A percentile compares a stretch with the other conserved stretches of the same genome.
These are phyloP conservation scores for Apodemia duryi DNA, from an alignment of 2,888 invertebrate genomes.

Conservation along the genomic window DNA sequence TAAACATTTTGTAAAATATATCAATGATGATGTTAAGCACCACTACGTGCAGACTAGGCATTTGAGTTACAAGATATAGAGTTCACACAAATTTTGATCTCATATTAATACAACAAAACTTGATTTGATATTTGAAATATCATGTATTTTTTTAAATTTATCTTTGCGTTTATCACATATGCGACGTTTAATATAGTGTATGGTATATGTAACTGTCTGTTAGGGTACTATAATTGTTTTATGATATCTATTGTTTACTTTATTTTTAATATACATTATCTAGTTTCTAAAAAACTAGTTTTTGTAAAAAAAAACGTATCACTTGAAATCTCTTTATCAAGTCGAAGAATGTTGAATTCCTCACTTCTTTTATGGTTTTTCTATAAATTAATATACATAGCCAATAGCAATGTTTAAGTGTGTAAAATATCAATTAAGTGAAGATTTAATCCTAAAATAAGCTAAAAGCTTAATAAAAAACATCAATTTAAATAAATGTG, in stretches of 20 bases:
- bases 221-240: too few relatives aligned
- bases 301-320: too few relatives aligned
- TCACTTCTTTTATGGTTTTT: too few relatives aligned
- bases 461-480: slow-evolving; percentile 11
- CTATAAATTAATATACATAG: too few relatives aligned
- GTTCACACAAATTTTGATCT: neutral
- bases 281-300: too few relatives aligned
- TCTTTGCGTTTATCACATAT: neutral
- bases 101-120: neutral
- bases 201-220: neutral
- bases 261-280: neutral
- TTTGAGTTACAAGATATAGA: neutral
- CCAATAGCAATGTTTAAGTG: too few relatives aligned
- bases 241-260: too few relatives aligned
- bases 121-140: neutral
- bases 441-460: neutral
- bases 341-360: too few relatives aligned
- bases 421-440: neutral
- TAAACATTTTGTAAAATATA: neutral
- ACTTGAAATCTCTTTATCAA: too few relatives aligned
- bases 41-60: neutral
- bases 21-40: neutral
- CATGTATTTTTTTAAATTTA: neutral
- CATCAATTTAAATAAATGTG: neutral
- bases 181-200: neutral